Conservation (phyloP, 2,113 vertebrate species). For the Atlantisia rogersi region DNA sequence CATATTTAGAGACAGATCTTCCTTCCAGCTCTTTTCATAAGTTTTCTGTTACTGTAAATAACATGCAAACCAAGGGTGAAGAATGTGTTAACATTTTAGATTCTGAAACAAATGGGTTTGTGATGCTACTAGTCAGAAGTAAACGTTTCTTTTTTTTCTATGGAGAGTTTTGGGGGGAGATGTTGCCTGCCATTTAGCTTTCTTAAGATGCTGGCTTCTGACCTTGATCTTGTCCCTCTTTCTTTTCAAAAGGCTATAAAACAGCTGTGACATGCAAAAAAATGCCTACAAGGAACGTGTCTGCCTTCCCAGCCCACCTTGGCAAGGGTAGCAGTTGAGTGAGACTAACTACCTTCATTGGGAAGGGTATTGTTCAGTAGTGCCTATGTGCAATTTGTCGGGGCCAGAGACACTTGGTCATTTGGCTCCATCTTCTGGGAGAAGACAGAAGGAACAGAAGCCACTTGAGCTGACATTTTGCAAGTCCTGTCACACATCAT, state of each 20-base stretch:
- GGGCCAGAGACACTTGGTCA: background rate
- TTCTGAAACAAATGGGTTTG: background rate
- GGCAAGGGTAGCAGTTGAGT: background rate
- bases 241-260: background rate
- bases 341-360: background rate
- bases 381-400: rapidly evolving
- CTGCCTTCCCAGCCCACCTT: background rate
- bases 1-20: background rate
- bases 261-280: background rate
- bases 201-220: background rate
- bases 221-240: background rate
- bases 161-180: background rate
- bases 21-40: background rate
- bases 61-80: background rate
- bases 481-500: background rate
- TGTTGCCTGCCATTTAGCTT: background rate
- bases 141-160: background rate
- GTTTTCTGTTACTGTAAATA: background rate
- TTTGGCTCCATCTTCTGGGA: constrained; percentile 62
- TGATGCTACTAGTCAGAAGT: background rate
- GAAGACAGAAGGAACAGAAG: constrained; percentile 13
- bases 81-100: background rate
- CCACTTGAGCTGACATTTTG: background rate
- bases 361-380: background rate
- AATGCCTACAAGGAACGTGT: background rate